phyloP scores from a whole-genome alignment of 1,140 invertebrate genomes.

The Agraylea sexmaculata region DNA sequence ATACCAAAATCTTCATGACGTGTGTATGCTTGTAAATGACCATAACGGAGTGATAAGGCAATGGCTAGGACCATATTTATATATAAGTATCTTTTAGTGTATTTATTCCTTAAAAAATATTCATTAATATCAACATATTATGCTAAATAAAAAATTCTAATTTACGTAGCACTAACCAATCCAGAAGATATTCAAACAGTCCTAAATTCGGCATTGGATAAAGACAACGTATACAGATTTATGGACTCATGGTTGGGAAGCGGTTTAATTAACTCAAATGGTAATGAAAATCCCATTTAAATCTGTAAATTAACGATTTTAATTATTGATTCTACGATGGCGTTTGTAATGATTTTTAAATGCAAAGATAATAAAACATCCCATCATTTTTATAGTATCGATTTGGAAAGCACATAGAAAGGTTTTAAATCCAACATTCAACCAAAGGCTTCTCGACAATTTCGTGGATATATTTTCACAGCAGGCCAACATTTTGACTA shows the following conservation, averaged over 20 bases:
- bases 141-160: not conserved
- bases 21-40: too few relatives aligned
- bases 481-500: constrained; percentile 51
- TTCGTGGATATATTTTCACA: constrained; percentile 70
- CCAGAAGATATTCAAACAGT: constrained; percentile 22
- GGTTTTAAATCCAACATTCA: constrained; percentile 79
- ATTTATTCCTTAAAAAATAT: too few relatives aligned
- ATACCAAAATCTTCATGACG: too few relatives aligned
- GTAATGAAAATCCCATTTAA: constrained; percentile 24
- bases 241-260: constrained; percentile 66
- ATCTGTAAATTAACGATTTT: constrained; percentile 1
- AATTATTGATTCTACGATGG: constrained; percentile 4
- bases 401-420: constrained; percentile 29
- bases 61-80: too few relatives aligned
- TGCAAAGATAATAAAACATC: too few relatives aligned
- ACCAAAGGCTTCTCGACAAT: constrained; percentile 74
- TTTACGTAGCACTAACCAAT: constrained; percentile 21
- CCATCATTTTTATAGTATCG: constrained; percentile 17
- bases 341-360: constrained; percentile 8
- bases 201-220: constrained; percentile 35
- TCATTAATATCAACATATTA: too few relatives aligned
- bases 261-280: constrained; percentile 54
- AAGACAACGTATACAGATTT: constrained; percentile 59
- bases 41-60: too few relatives aligned
- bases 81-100: too few relatives aligned